Conservation (phyloP, 2,888 invertebrate genomes). For the Eilema griseolum region DNA sequence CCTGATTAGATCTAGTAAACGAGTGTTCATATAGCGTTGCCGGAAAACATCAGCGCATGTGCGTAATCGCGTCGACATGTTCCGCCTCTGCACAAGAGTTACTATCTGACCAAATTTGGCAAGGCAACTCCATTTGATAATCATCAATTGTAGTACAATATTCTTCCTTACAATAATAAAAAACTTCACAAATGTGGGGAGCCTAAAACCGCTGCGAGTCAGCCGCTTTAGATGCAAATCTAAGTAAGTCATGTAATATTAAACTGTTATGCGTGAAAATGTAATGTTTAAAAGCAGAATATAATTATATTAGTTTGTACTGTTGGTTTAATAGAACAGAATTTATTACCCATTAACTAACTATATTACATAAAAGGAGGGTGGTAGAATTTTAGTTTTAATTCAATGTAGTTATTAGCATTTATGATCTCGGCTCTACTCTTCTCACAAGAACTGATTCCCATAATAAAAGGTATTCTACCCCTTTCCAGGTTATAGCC, state of each 20-base stretch:
- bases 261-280: not conserved
- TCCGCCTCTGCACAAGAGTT: conserved; percentile 21
- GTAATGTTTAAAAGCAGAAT: not conserved
- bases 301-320: not conserved
- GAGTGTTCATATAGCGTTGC: conserved; percentile 34
- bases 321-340: not conserved
- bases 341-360: not conserved
- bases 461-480: too few species aligned
- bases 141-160: conserved; percentile 33
- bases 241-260: conserved; percentile 6
- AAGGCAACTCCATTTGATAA: conserved; percentile 28
- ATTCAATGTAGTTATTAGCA: conserved; percentile 1
- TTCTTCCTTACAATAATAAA: conserved; percentile 21
- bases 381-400: not conserved
- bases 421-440: not conserved
- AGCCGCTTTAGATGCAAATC: conserved; percentile 8
- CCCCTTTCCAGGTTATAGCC: too few species aligned
- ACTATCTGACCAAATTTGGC: conserved; percentile 33
- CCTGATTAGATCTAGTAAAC: conserved; percentile 47
- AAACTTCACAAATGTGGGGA: conserved; percentile 8
- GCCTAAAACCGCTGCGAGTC: conserved; percentile 4
- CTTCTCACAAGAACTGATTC: too few species aligned
- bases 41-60: conserved; percentile 33
- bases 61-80: conserved; percentile 30
- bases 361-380: not conserved